Conservation (phyloP, 2,113 vertebrate genomes). For the Capra hircus region DNA sequence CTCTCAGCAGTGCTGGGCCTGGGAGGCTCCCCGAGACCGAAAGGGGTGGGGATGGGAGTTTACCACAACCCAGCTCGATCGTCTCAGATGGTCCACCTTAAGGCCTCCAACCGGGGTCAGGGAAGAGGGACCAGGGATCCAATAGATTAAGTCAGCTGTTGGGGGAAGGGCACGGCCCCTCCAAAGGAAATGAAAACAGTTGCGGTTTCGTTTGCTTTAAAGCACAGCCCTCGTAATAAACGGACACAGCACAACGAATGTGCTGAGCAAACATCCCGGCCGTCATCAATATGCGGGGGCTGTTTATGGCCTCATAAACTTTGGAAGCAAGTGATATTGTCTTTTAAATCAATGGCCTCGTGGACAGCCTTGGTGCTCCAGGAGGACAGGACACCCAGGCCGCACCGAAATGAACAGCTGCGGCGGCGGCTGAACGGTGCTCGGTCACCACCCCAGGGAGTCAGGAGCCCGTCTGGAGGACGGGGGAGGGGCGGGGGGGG, state of each 20-base stretch:
- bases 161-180: neutral
- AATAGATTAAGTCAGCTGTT: fast-evolving
- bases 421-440: constrained; percentile 67
- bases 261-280: constrained; percentile 84
- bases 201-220: constrained; percentile 79
- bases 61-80: fast-evolving
- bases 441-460: constrained; percentile 68
- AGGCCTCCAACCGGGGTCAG: fast-evolving
- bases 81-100: neutral
- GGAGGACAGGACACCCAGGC: constrained; percentile 75
- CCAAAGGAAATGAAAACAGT: constrained; percentile 71
- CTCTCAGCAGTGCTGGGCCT: neutral
- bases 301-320: constrained; percentile 88
- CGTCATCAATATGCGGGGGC: constrained; percentile 83
- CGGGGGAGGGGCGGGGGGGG: neutral
- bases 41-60: no score
- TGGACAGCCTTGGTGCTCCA: constrained; percentile 73
- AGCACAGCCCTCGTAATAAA: constrained; percentile 79
- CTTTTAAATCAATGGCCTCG: constrained; percentile 81
- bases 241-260: constrained; percentile 72
- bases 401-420: constrained; percentile 70
- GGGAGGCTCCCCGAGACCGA: neutral
- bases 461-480: constrained; percentile 41
- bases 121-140: neutral
- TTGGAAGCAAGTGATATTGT: constrained; percentile 83